Evolutionary conservation across 2,113 vertebrate species (phyloP), one percentile per base, ranked within the genome.

Genomic region (Suncus etruscus): DNA sequence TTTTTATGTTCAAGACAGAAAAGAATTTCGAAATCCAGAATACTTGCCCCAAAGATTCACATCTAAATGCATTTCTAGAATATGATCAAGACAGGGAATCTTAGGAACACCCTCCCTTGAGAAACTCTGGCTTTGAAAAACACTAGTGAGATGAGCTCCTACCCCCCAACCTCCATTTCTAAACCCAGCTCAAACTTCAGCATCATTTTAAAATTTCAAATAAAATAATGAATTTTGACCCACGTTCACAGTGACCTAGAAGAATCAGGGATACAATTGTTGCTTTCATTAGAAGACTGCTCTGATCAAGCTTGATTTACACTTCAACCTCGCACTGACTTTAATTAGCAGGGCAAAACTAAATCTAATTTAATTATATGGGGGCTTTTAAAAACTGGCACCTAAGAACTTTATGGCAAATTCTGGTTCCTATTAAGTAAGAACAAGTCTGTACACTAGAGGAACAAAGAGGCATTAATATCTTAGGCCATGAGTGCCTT

Each of bases 331-430:
- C 83, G 5, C 88, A 94, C 91, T 89, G 74, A 80, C 50, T 86
- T 93, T 79, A 91, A 89, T 90, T 84, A 90, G 15, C 63, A 73
- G 50, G 70, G 48, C 58, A 93, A 94, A 91, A 86, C 75, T 48
- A 31, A 65, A 58, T 77, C 10, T 89, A 92, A 94, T 95, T 91
- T 51, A 39, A 90, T 76, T 84, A 73, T 51, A 86, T 3, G 22
- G 24, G 22, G 79, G 20, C 75, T 96, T 94, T 90, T 87, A 24
- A 72, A 93, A 83, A 86, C 51, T 48, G 50, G 63, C 69, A 88
- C 29, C 65, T 83, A 83, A 89, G 87, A 87, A 91, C 6, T 63
- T 95, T 83, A 86, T 82, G 61, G 79, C n/a, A 11, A 39, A 86
- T 93, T 95, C 95, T 58, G 65, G 73, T 89, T 90, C 45, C 3